phyloP scores from a whole-genome alignment of 2,888 invertebrate genomes.

The Pterostichus madidus region DNA sequence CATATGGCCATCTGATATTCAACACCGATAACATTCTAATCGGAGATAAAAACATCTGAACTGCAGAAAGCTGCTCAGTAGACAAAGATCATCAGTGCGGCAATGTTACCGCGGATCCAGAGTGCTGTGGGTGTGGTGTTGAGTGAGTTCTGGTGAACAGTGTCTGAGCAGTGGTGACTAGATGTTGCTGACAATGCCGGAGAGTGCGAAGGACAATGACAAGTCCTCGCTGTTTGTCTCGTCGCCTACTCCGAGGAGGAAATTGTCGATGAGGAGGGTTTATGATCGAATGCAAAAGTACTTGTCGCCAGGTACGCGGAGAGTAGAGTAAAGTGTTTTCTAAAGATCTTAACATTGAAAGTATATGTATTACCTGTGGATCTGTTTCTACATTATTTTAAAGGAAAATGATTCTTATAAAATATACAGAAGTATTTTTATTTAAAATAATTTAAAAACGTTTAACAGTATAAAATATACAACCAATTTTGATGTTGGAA shows the following conservation, averaged over 20 bases:
- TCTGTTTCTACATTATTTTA: no score
- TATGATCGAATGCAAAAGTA: slow-evolving; percentile 73
- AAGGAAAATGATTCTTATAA: no score
- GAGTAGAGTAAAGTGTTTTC: background rate
- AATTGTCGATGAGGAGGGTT: slow-evolving; percentile 72
- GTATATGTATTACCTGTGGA: no score
- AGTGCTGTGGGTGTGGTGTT: background rate
- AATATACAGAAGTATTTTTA: no score
- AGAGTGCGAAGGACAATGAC: slow-evolving; percentile 64
- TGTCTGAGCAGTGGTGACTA: slow-evolving; percentile 24
- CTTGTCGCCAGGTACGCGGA: slow-evolving; percentile 71
- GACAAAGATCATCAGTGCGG: background rate
- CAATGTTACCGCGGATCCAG: background rate
- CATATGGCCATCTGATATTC: slow-evolving; percentile 25
- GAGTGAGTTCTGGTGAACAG: slow-evolving; percentile 22
- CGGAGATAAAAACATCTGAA: slow-evolving; percentile 20
- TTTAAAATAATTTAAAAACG: no score
- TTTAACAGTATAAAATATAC: no score
- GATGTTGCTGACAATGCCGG: slow-evolving; percentile 67
- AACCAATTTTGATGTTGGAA: no score
- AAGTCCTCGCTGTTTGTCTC: slow-evolving; percentile 73
- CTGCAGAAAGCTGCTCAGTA: slow-evolving; percentile 8
- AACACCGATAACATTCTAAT: slow-evolving; percentile 34
- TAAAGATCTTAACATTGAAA: no score
- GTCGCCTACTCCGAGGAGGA: slow-evolving; percentile 75